Evolutionary conservation across 53 echinoderm and acorn worm genomes (phyloP).

Genomic region (Apostichopus leukothele): DNA sequence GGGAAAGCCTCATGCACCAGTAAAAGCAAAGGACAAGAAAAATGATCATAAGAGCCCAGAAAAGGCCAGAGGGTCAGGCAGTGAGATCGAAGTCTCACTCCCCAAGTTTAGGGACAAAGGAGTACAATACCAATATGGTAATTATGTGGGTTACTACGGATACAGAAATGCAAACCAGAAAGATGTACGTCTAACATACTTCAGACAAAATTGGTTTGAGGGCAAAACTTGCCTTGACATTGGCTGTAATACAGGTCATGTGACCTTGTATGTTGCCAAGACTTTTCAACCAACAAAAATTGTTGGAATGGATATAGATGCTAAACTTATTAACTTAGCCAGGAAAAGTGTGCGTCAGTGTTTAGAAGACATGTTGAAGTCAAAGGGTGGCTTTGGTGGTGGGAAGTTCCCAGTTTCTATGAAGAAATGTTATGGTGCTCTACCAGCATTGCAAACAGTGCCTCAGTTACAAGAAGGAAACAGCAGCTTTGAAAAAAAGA

Average conservation of each 20-base stretch:
- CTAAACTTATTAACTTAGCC: slow-evolving; percentile 78
- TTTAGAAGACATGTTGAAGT: slow-evolving; percentile 54
- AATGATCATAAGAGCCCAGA: slow-evolving; percentile 20
- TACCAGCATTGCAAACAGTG: slow-evolving; percentile 30
- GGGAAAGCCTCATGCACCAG: neutral
- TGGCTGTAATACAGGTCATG: slow-evolving; percentile 98
- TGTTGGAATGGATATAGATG: slow-evolving; percentile 91
- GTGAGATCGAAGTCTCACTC: slow-evolving; percentile 50
- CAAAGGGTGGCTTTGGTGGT: slow-evolving; percentile 31
- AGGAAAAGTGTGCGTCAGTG: slow-evolving; percentile 85
- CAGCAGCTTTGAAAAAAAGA: neutral
- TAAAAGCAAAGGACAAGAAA: slow-evolving; percentile 30
- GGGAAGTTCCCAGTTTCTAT: slow-evolving; percentile 78
- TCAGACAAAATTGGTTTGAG: slow-evolving; percentile 84
- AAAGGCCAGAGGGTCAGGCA: slow-evolving; percentile 53
- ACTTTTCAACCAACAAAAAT: slow-evolving; percentile 74
- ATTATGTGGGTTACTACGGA: slow-evolving; percentile 93
- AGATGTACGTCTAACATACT: slow-evolving; percentile 66
- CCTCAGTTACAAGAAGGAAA: neutral
- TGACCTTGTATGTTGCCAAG: slow-evolving; percentile 81
- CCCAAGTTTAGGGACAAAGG: slow-evolving; percentile 82
- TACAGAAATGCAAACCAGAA: slow-evolving; percentile 87
- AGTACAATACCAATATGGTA: slow-evolving; percentile 91
- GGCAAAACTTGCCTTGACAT: slow-evolving; percentile 90
- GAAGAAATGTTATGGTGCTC: slow-evolving; percentile 73